phyloP scores from a whole-genome alignment of 1,140 invertebrate genomes.

The Bilobella aurantiaca region DNA sequence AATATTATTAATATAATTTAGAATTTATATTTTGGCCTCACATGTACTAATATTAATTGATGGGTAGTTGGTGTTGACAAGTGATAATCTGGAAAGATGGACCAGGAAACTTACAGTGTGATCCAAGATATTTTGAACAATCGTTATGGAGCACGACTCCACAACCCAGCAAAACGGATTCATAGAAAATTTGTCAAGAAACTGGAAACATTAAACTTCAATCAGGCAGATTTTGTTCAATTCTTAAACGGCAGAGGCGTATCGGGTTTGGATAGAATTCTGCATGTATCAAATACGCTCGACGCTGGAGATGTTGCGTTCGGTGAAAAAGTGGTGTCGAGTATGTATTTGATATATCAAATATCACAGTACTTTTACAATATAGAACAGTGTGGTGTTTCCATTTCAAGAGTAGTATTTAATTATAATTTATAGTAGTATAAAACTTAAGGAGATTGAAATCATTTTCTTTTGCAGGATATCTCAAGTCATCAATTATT shows the following conservation, averaged over 20 bases:
- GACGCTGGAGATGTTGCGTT: neutral
- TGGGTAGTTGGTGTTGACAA: no score
- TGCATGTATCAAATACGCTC: neutral
- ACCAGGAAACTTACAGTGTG: neutral
- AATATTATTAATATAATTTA: no score
- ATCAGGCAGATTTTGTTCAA: neutral
- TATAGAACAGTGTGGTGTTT: no score
- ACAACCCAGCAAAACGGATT: neutral
- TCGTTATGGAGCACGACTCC: neutral
- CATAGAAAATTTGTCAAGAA: neutral
- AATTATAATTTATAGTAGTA: neutral
- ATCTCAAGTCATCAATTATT: constrained; percentile 3
- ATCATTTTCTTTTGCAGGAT: neutral
- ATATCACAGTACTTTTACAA: no score
- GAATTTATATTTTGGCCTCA: no score
- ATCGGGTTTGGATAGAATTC: neutral
- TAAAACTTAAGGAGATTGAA: neutral
- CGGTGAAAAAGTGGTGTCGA: neutral
- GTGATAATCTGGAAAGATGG: no score
- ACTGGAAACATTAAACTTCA: neutral
- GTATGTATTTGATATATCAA: no score
- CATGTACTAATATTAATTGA: no score
- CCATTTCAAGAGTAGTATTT: neutral
- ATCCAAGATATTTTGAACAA: neutral
- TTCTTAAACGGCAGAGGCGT: neutral